A percentile compares a stretch with the other conserved stretches of the same genome.
These are phyloP conservation scores for Pemphigus obesinymphae DNA, from an alignment of 1,140 invertebrate genomes.

Conservation along the genomic window DNA sequence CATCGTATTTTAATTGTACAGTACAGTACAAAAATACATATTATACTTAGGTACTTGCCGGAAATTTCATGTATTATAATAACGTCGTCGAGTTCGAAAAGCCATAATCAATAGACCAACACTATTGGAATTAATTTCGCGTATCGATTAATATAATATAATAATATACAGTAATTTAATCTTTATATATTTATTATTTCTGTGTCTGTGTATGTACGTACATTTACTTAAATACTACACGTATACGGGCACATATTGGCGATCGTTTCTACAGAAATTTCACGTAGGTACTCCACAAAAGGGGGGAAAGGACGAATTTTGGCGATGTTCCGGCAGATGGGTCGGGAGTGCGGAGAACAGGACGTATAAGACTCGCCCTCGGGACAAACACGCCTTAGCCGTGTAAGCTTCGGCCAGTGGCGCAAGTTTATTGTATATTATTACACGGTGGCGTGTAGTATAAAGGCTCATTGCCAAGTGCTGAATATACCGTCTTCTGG, in stretches of 20 bases:
- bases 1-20: neutral
- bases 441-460: neutral
- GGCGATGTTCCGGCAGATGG: neutral
- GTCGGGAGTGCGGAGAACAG: neutral
- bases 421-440: neutral
- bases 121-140: no score
- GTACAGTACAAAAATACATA: no score
- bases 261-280: no score
- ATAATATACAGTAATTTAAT: no score
- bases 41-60: no score
- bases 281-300: no score
- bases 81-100: neutral
- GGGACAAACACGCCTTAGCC: conserved; percentile 20
- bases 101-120: neutral
- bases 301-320: neutral
- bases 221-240: no score
- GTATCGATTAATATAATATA: no score
- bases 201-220: no score
- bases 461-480: conserved; percentile 35
- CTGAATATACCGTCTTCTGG: neutral
- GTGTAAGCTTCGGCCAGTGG: neutral
- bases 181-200: no score
- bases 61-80: no score
- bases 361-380: conserved; percentile 3
- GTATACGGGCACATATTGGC: no score